Base-by-base conservation (phyloP, 1,140 invertebrate genomes). In the Lepidurus packardi region DNA sequence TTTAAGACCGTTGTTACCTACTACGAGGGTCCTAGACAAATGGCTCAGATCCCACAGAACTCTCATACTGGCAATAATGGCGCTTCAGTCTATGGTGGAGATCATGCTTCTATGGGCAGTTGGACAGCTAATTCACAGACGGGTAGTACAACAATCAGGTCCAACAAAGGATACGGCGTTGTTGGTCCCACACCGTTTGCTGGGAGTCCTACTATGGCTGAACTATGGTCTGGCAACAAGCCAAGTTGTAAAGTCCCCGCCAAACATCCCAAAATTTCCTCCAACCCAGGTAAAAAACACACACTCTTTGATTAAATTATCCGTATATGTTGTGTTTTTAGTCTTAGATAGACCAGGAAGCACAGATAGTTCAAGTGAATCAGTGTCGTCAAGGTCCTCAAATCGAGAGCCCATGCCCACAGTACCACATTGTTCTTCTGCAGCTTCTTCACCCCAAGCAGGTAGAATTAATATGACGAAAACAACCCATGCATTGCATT, bases 331-430 rank as follows among this genome's bases (percentile, higher is more conserved):
- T 42, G 8, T 8, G 1, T 44, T 45, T 74, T 21, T 43, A 47
- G 44, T 74, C 34, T 73, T 74, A 74, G 78, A 78, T 24, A n/a
- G 78, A 47, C 78, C 78, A 45, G 73, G 75, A 43, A 78, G 78
- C 43, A 78, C 74, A 13, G 73, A 73, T 21, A 90, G 91, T 85
- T 91, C 90, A 24, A 92, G 90, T 83, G 91, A 92, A 84, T 92
- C 91, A 21, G 89, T 87, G 53, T 89, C 88, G 5, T 86, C 86
- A 16, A 82, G 42, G 78, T 81, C 78, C 7, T 78, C 78, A 47
- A 47, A 44, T 43, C 43, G 78, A 47, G 78, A 78, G 13, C 73
- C 73, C 25, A 41, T 78, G 43, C 73, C 78, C 11, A 34, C 53
- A 16, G 79, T 85, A 81, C 80, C 83, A 82, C 81, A 83, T 82